phyloP scores from a whole-genome alignment of 2,113 vertebrate species.

The Charadrius vociferus region DNA sequence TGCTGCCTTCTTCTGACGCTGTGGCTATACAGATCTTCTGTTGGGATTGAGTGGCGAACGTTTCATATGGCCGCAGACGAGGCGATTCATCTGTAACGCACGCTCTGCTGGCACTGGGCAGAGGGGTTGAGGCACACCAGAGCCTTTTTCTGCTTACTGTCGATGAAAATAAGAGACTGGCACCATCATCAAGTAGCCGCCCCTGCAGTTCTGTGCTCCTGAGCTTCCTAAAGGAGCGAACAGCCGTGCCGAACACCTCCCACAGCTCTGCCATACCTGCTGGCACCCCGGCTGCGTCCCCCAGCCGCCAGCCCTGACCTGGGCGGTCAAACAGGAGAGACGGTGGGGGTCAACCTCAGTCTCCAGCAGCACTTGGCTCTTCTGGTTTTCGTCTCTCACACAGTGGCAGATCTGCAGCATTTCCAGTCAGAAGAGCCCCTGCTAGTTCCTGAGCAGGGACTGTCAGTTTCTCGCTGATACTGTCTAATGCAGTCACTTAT shows the following conservation, averaged over 20 bases:
- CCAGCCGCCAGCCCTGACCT: fast-evolving
- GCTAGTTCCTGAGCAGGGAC: not conserved
- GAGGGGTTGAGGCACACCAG: not conserved
- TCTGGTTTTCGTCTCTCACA: not conserved
- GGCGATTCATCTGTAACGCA: not conserved
- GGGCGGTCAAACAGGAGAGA: not conserved
- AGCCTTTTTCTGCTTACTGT: not conserved
- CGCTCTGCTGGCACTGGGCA: not conserved
- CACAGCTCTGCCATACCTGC: not conserved
- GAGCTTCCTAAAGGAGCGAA: not conserved
- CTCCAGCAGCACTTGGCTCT: not conserved
- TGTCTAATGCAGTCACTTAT: conserved; percentile 4
- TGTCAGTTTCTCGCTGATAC: not conserved
- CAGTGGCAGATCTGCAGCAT: not conserved
- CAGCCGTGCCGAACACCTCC: not conserved
- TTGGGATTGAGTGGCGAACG: not conserved
- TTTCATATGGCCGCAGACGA: not conserved
- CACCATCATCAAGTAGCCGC: not conserved
- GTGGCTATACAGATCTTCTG: not conserved
- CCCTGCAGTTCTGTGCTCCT: not conserved
- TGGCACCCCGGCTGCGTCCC: fast-evolving
- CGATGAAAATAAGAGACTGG: not conserved
- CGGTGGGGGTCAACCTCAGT: fast-evolving
- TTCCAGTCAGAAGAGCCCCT: not conserved
- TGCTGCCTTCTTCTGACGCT: not conserved